Conservation (phyloP, 2,888 invertebrate species). For the Ophioninae sp. region DNA sequence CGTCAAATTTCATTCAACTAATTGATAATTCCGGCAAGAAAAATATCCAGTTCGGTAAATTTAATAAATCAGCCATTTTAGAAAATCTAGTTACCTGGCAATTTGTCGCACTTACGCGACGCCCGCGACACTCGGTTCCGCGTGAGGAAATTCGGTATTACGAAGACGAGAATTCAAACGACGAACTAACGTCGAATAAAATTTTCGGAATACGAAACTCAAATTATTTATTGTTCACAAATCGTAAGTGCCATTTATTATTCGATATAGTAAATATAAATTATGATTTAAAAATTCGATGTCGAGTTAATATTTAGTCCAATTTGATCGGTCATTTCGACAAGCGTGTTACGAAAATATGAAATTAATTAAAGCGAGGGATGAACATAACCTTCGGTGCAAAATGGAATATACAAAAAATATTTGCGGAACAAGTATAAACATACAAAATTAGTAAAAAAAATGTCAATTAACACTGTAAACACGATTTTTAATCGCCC, state of each 20-base stretch:
- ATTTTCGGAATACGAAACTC: neutral
- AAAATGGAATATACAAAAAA: neutral
- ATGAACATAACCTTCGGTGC: neutral
- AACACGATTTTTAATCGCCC: neutral
- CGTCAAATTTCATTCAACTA: neutral
- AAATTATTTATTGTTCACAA: neutral
- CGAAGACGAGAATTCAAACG: neutral
- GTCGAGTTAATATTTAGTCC: no score
- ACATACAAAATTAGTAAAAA: neutral
- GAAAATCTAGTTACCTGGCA: neutral
- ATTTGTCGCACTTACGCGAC: neutral
- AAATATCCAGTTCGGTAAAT: neutral
- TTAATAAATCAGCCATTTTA: neutral
- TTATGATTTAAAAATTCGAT: no score
- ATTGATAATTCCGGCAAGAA: neutral
- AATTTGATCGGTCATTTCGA: neutral
- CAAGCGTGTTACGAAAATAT: neutral
- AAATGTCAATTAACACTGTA: neutral
- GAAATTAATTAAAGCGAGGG: neutral
- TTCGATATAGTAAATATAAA: neutral
- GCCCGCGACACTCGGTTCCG: neutral
- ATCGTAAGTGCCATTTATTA: neutral
- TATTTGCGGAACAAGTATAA: neutral
- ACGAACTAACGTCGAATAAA: neutral
- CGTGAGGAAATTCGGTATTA: neutral